These are phyloP conservation scores for Drosophila rellima DNA, from an alignment of 2,888 invertebrate species.

Conservation along the genomic window DNA sequence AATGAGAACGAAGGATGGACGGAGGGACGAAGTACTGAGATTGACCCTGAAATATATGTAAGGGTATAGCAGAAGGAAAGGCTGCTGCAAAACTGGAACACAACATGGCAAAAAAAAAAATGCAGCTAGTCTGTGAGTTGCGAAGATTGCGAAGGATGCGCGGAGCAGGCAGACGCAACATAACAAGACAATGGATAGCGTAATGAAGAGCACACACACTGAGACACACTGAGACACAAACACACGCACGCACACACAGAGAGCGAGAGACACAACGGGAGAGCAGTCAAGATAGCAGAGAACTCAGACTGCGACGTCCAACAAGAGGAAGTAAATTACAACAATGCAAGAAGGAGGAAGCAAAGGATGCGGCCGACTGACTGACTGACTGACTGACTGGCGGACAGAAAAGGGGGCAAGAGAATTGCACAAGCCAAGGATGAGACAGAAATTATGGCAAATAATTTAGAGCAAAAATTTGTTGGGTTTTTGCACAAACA, in stretches of 20 bases:
- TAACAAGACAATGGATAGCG: conserved; percentile 65
- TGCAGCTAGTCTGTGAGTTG: conserved; percentile 37
- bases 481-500: conserved; percentile 52
- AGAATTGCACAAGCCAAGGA: conserved; percentile 22
- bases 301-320: conserved; percentile 42
- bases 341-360: conserved; percentile 56
- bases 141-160: conserved; percentile 34
- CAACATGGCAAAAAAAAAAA: conserved; percentile 59
- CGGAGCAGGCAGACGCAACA: conserved; percentile 30
- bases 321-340: conserved; percentile 78
- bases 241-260: conserved; percentile 18
- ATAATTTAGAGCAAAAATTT: conserved; percentile 83
- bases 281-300: conserved; percentile 44
- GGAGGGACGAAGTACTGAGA: conserved; percentile 26
- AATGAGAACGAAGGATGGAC: conserved; percentile 2
- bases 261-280: conserved; percentile 36
- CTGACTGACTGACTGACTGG: conserved; percentile 37
- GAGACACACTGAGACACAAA: conserved; percentile 25
- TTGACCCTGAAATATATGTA: conserved; percentile 69
- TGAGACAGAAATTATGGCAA: conserved; percentile 78
- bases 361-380: conserved; percentile 59
- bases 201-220: conserved; percentile 70
- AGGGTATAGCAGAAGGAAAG: conserved; percentile 38
- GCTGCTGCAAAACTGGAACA: conserved; percentile 70
- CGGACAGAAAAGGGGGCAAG: conserved; percentile 24